Percentiles rank a stretch among this genome's conserved stretches.
Conservation (phyloP, 2,113 vertebrate genomes). For the Phodopus roborovskii region DNA sequence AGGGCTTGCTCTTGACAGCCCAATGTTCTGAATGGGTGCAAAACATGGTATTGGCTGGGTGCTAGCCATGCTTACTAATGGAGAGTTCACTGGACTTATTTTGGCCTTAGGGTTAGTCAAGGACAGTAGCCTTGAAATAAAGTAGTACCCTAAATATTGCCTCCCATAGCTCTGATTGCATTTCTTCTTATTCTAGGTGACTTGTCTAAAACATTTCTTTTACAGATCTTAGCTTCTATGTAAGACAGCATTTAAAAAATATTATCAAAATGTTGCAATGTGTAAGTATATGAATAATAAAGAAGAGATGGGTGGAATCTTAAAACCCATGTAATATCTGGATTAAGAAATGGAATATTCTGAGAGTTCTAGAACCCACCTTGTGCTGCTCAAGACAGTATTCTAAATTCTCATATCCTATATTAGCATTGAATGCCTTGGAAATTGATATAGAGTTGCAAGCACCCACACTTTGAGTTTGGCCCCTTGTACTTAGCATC, state of each 20-base stretch:
- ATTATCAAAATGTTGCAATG: neutral
- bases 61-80: conserved; percentile 65
- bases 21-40: conserved; percentile 53
- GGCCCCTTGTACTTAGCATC: neutral
- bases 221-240: conserved; percentile 37
- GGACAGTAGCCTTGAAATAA: conserved; percentile 69
- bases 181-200: neutral
- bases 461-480: neutral
- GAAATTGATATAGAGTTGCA: neutral
- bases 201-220: neutral
- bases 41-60: conserved; percentile 41
- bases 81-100: conserved; percentile 68
- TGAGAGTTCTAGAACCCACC: neutral
- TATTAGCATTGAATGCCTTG: neutral
- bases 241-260: neutral
- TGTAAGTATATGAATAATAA: neutral
- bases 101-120: conserved; percentile 70
- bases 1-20: conserved; percentile 47
- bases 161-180: neutral
- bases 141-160: conserved; percentile 31
- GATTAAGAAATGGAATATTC: conserved; percentile 33
- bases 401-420: neutral
- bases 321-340: neutral
- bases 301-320: neutral
- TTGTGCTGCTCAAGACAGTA: neutral